Conservation (phyloP, 1,140 invertebrate species). For the Nasonia giraulti region DNA sequence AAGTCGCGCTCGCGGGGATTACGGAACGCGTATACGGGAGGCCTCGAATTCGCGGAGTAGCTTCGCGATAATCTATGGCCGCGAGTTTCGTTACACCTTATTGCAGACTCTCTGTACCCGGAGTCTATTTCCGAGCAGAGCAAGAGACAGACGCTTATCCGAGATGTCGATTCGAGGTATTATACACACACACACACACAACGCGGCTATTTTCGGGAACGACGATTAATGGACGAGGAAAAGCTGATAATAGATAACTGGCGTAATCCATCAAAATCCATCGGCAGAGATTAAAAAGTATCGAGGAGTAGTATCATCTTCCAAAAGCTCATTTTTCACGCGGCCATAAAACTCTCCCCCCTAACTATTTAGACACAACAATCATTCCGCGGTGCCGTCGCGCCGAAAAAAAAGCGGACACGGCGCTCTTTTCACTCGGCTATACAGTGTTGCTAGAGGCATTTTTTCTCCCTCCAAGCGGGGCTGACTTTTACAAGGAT, state of each 20-base stretch:
- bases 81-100: not conserved
- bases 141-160: too few species aligned
- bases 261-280: not conserved
- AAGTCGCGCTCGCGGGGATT: conserved; percentile 8
- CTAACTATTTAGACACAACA: conserved; percentile 17
- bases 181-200: too few species aligned
- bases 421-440: conserved; percentile 27
- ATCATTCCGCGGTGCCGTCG: not conserved
- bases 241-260: too few species aligned
- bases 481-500: conserved; percentile 39
- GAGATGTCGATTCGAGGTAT: too few species aligned
- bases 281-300: conserved; percentile 10
- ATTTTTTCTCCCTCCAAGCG: not conserved
- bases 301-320: not conserved
- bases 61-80: conserved; percentile 13
- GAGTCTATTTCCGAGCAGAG: not conserved
- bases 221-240: too few species aligned
- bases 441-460: not conserved
- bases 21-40: not conserved
- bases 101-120: not conserved
- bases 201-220: too few species aligned
- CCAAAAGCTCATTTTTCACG: not conserved
- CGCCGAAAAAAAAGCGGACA: not conserved
- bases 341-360: not conserved
- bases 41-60: conserved; percentile 11